Conservation (phyloP, 2,113 vertebrate species). For the Arvicanthis niloticus region DNA sequence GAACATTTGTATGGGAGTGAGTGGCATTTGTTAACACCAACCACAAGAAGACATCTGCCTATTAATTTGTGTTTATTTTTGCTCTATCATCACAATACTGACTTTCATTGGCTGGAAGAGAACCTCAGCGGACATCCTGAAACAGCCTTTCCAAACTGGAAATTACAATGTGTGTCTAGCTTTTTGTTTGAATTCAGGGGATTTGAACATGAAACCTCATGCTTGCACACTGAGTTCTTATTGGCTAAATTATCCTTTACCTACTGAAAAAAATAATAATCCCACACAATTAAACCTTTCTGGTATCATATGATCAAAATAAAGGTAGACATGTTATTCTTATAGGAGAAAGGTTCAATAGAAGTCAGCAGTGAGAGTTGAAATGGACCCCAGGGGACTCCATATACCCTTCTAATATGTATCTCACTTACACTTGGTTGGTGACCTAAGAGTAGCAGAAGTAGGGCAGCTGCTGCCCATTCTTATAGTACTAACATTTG, state of each 20-base stretch:
- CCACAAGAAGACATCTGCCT: background rate
- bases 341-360: background rate
- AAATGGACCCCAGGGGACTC: background rate
- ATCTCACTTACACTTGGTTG: background rate
- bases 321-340: background rate
- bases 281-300: background rate
- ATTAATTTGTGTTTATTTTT: background rate
- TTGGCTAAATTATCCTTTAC: background rate
- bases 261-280: background rate
- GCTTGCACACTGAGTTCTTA: background rate
- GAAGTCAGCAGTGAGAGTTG: background rate
- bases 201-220: background rate
- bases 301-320: background rate
- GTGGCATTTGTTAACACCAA: background rate
- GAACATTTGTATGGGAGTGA: background rate
- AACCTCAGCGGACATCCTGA: background rate
- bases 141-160: background rate
- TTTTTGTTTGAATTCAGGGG: background rate
- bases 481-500: background rate
- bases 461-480: background rate
- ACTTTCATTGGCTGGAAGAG: background rate
- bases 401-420: background rate
- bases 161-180: background rate
- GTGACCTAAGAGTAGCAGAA: background rate
- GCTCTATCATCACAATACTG: slow-evolving; percentile 41